A percentile compares a stretch with the other conserved stretches of the same genome.
Conservation (phyloP, 2,113 vertebrate species). For the Malurus cyaneus region DNA sequence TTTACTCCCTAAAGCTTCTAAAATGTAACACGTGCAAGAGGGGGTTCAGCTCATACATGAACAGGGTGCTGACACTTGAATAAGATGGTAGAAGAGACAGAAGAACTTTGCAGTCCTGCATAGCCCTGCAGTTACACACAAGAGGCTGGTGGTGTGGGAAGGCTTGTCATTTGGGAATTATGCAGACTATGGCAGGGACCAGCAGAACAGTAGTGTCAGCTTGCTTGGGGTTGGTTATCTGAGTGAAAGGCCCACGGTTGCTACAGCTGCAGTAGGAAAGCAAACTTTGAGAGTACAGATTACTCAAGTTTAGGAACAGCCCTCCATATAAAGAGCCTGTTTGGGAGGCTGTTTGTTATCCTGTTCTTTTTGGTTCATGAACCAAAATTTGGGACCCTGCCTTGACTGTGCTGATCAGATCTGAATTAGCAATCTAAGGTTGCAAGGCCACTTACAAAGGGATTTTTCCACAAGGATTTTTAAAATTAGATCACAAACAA, state of each 20-base stretch:
- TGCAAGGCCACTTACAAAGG: background rate
- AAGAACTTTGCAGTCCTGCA: background rate
- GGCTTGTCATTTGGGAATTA: background rate
- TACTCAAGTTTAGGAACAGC: background rate
- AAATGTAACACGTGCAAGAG: background rate
- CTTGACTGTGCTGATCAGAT: background rate
- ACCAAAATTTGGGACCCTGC: background rate
- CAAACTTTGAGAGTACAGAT: background rate
- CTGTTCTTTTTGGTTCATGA: background rate
- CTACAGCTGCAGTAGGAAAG: background rate
- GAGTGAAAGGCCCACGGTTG: accelerated
- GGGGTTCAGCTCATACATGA: background rate
- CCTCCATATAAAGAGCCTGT: background rate
- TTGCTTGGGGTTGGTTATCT: background rate
- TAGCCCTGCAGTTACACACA: background rate
- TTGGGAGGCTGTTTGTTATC: background rate
- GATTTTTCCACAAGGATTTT: constrained; percentile 1
- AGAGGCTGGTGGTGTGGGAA: background rate
- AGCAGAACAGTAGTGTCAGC: background rate
- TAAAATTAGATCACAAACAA: constrained; percentile 38
- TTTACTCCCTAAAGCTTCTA: background rate
- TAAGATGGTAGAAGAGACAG: background rate
- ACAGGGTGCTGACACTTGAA: background rate
- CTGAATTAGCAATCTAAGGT: background rate
- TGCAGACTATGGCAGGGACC: background rate